phyloP scores from a whole-genome alignment of 2,888 invertebrate genomes.

The Bellardia bayeri region DNA sequence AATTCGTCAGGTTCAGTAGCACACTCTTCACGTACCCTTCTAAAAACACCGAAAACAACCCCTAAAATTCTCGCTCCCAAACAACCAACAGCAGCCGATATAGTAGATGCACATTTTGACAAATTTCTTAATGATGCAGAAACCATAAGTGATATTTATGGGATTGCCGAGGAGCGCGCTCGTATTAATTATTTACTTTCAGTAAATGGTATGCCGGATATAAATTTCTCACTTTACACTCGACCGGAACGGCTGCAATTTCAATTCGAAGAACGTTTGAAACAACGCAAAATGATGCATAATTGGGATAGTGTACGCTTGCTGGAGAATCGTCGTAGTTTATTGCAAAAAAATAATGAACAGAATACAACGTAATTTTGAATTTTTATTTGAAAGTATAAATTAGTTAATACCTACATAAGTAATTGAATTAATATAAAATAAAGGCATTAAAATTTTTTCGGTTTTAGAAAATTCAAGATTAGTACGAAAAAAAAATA shows the following conservation, averaged over 20 bases:
- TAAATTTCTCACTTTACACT: constrained; percentile 73
- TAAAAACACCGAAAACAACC: constrained; percentile 57
- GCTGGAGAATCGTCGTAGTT: constrained; percentile 47
- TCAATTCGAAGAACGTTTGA: constrained; percentile 74
- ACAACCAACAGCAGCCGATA: constrained; percentile 33
- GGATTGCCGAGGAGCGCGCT: constrained; percentile 74
- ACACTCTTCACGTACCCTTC: neutral
- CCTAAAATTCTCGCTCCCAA: constrained; percentile 66
- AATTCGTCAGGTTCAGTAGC: neutral
- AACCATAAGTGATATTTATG: constrained; percentile 60
- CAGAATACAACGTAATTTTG: constrained; percentile 20
- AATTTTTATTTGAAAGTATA: neutral
- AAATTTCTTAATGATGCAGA: constrained; percentile 62
- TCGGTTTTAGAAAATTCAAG: too few species aligned
- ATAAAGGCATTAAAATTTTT: neutral
- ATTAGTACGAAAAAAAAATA: too few species aligned
- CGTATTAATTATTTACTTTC: constrained; percentile 74
- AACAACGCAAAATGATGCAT: constrained; percentile 69
- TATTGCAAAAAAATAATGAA: constrained; percentile 44
- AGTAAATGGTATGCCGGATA: constrained; percentile 74
- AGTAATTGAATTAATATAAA: neutral
- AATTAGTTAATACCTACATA: neutral
- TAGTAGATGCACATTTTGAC: constrained; percentile 43
- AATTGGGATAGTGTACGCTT: constrained; percentile 40
- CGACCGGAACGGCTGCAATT: constrained; percentile 70